Percentiles rank a stretch among this genome's conserved stretches.
phyloP scores from a whole-genome alignment of 2,113 vertebrate species.

The Falcunculus frontatus region DNA sequence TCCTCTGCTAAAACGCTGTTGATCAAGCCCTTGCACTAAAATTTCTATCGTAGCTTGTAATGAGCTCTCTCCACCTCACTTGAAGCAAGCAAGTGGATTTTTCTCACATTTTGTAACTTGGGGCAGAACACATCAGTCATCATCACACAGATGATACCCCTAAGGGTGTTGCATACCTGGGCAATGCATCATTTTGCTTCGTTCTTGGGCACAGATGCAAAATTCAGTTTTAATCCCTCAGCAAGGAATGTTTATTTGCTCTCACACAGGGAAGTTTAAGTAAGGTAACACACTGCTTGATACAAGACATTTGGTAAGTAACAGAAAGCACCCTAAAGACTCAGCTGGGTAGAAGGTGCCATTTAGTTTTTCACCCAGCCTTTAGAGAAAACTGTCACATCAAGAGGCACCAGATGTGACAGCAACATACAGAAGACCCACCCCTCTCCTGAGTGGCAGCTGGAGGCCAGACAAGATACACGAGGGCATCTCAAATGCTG shows the following conservation, averaged over 20 bases:
- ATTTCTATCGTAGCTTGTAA: neutral
- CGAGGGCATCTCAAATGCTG: fast-evolving
- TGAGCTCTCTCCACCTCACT: neutral
- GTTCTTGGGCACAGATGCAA: neutral
- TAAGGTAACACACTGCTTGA: neutral
- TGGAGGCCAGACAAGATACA: neutral
- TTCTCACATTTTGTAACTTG: neutral
- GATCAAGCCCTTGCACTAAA: neutral
- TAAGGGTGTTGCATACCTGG: neutral
- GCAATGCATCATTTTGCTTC: neutral
- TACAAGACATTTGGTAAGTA: neutral
- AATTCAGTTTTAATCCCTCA: neutral
- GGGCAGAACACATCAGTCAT: neutral
- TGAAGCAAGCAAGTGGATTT: neutral
- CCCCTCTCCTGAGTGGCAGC: neutral
- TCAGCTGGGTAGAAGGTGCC: neutral
- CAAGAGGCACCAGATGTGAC: neutral
- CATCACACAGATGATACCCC: neutral
- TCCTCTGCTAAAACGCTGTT: neutral
- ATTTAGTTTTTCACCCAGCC: neutral
- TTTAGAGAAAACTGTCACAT: neutral
- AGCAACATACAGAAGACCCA: neutral
- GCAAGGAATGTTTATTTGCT: neutral
- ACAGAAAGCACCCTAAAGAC: neutral
- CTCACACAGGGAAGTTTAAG: neutral